phyloP scores from a whole-genome alignment of 2,888 invertebrate genomes.

The Muscina levida region DNA sequence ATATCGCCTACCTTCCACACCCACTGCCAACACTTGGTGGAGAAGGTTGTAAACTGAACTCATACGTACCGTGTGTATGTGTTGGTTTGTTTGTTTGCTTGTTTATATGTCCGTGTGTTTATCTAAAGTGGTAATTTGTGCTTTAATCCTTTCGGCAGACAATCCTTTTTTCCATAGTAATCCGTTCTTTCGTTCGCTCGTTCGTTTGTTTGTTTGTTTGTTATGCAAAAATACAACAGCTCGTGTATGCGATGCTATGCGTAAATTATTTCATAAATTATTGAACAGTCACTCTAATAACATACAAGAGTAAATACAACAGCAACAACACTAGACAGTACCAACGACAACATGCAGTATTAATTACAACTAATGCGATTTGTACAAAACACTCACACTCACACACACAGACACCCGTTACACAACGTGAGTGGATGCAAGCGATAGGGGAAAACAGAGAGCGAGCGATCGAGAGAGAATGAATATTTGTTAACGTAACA shows the following conservation, averaged over 20 bases:
- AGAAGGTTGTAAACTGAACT: too few relatives aligned
- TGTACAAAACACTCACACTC: slow-evolving; percentile 46
- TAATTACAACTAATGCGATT: slow-evolving; percentile 66
- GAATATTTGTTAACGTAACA: background rate
- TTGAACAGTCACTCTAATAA: slow-evolving; percentile 61
- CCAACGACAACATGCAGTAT: slow-evolving; percentile 54
- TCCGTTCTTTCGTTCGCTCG: slow-evolving; percentile 45
- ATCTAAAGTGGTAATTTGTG: slow-evolving; percentile 62
- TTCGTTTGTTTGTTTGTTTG: slow-evolving; percentile 27
- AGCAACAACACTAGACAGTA: slow-evolving; percentile 21
- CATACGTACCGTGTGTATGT: too few relatives aligned
- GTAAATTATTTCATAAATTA: slow-evolving; percentile 66
- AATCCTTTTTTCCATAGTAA: slow-evolving; percentile 57
- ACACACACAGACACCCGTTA: slow-evolving; percentile 3
- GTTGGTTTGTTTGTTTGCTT: background rate
- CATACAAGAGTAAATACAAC: slow-evolving; percentile 60
- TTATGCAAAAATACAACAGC: background rate
- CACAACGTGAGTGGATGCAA: background rate
- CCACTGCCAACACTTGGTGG: too few relatives aligned
- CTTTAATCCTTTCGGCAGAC: slow-evolving; percentile 64
- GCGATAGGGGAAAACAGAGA: slow-evolving; percentile 5
- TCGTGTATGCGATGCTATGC: slow-evolving; percentile 56
- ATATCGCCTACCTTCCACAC: too few relatives aligned
- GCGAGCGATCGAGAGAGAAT: background rate
- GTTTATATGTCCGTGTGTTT: background rate